Conservation (phyloP, 2,113 vertebrate species). For the Amia ocellicauda region DNA sequence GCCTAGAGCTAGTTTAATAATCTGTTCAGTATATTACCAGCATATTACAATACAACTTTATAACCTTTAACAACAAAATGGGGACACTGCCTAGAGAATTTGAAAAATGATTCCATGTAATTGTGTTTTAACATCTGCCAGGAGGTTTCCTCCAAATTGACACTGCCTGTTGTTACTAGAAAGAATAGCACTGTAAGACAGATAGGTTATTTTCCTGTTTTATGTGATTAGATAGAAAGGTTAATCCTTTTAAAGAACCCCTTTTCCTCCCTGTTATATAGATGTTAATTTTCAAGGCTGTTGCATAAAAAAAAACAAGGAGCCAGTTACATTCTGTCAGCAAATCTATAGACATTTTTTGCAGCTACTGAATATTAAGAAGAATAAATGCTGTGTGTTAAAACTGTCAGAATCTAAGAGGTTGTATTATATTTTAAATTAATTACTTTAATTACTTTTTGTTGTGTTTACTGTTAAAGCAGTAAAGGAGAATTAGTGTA, state of each 20-base stretch:
- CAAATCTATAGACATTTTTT: neutral
- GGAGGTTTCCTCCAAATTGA: conserved; percentile 16
- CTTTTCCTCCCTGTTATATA: no score
- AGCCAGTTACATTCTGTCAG: neutral
- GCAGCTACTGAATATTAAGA: neutral
- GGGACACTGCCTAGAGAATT: conserved; percentile 19
- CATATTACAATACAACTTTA: conserved; percentile 23
- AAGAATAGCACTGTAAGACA: neutral
- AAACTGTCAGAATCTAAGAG: neutral
- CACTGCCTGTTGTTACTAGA: neutral
- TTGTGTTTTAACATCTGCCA: conserved; percentile 31
- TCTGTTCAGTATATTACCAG: conserved; percentile 27
- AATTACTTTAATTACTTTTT: neutral
- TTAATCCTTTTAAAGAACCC: neutral
- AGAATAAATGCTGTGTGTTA: neutral
- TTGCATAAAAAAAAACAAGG: neutral
- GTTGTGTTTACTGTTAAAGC: neutral
- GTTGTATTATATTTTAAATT: neutral
- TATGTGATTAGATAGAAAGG: no score
- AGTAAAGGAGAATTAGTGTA: neutral
- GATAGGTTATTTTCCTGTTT: neutral
- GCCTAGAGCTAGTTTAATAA: conserved; percentile 31
- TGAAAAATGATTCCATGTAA: conserved; percentile 33
- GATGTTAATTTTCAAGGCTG: no score
- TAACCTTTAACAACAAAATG: conserved; percentile 27